Conservation (phyloP, 2,797 vertebrate species). For the Lepus townsendii region DNA sequence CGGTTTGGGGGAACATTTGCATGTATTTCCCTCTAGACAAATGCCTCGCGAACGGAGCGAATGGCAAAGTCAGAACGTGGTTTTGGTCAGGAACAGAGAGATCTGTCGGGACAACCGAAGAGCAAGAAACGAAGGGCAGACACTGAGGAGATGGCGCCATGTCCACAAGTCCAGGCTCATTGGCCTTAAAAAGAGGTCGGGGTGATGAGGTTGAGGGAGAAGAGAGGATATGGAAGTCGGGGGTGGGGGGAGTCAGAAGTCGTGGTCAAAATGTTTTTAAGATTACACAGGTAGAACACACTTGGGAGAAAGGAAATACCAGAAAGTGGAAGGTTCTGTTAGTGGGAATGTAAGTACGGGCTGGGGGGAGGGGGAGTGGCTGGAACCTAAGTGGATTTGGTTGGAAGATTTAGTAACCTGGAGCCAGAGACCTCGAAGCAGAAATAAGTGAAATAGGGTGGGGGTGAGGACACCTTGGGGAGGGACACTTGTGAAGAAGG, state of each 20-base stretch:
- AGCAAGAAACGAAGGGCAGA: neutral
- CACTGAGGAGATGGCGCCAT: neutral
- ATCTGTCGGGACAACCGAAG: neutral
- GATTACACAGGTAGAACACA: too few species aligned
- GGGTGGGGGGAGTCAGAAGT: neutral
- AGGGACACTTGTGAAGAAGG: too few species aligned
- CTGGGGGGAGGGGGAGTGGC: neutral
- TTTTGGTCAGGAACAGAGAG: neutral
- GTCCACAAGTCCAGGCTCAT: neutral
- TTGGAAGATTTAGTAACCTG: neutral
- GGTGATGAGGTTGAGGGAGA: neutral
- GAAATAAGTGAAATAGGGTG: neutral
- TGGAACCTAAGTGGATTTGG: neutral
- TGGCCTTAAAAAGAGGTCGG: too few species aligned
- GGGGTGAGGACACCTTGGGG: neutral
- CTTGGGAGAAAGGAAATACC: too few species aligned
- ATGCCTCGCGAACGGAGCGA: neutral
- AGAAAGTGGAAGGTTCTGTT: neutral
- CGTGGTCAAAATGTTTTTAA: neutral
- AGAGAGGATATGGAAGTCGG: neutral
- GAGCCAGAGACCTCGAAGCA: neutral
- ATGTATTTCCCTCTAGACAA: neutral
- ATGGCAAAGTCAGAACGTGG: neutral
- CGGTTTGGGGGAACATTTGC: fast-evolving
- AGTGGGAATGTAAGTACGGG: neutral